Base-by-base conservation (phyloP, 2,888 invertebrate genomes). In the Enchytraeus crypticus region DNA sequence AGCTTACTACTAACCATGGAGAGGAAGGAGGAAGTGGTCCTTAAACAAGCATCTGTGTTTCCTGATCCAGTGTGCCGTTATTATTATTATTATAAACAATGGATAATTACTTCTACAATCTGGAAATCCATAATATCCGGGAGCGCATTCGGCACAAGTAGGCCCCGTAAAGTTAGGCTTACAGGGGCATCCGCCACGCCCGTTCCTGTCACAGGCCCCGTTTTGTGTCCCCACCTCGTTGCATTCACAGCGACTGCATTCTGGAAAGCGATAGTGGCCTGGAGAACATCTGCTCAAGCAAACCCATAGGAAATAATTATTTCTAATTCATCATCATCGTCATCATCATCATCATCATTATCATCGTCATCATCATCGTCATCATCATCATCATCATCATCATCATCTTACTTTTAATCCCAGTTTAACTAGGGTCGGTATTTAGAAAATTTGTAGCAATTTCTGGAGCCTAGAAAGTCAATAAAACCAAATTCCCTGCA, bases 211-310 rank as follows among this genome's bases (percentile, higher is more conserved):
- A 75, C 96, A 96, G 61, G 91, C 87, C 64, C 86, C 85, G 5
- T 87, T 90, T 23, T 86, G 83, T 0, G 97, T 96, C 21, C 97
- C 98, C 69, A 91, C 90, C 30, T 76, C 64, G 77, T 89, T 85
- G 77, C 98, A 98, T 65, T 90, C 90, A 76, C 98, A 98, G 0
- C 90, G 90, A 62, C 88, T 86, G 77, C 97, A 98, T 70, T 88
- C 81, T 0, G 97, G 96, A 80, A 88, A 95, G 68, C 89, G 92
- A 76, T 89, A 96, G 81, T 91, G 92, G 0, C 97, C 96, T 71
- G 87, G 65, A 56, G 70, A 73, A 71, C 79, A 79, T 33, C 76
- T 77, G 65, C 90, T 88, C 78, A 97, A 98, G 54, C 83, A 84
- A n/a, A 66, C 69, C 11, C 78, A 77, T 8, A 66, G 69, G 51